Evolutionary conservation across 2,113 vertebrate genomes (phyloP).

Genomic region (Pontoporia blainvillei): DNA sequence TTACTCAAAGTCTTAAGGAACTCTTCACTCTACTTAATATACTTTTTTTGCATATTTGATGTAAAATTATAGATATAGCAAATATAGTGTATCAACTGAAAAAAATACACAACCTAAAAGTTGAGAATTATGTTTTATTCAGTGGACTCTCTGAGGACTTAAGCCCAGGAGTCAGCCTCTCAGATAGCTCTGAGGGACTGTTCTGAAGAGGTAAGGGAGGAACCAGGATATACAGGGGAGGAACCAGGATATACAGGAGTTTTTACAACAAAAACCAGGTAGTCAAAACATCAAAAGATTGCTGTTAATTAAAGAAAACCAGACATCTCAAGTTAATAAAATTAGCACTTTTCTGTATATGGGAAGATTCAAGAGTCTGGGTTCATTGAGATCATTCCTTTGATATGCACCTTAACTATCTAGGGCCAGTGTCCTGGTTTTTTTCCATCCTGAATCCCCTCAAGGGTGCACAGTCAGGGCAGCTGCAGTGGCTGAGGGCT

Average conservation of each 20-base stretch:
- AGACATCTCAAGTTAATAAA: not conserved
- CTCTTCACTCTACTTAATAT: not conserved
- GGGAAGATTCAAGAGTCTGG: not conserved
- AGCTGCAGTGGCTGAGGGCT: not conserved
- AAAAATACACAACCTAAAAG: not conserved
- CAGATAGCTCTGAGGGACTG: not conserved
- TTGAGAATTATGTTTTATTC: not conserved
- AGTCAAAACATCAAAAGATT: not conserved
- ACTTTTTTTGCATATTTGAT: not conserved
- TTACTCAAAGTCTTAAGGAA: conserved; percentile 4
- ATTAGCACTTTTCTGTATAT: not conserved
- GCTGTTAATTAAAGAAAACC: not conserved
- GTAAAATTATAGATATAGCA: not conserved
- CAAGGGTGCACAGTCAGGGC: not conserved
- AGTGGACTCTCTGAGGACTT: not conserved
- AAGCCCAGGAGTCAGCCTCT: not conserved
- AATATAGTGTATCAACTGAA: not conserved
- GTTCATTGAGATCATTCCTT: not conserved
- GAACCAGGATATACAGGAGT: not conserved
- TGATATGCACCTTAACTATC: not conserved
- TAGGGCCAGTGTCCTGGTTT: not conserved
- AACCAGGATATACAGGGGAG: not conserved
- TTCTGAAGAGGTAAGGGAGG: not conserved
- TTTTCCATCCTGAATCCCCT: not conserved
- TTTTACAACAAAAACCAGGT: not conserved